A percentile compares a stretch with the other conserved stretches of the same genome.
Conservation (phyloP, 1,140 invertebrate genomes). For the Rhynchophorus ferrugineus region DNA sequence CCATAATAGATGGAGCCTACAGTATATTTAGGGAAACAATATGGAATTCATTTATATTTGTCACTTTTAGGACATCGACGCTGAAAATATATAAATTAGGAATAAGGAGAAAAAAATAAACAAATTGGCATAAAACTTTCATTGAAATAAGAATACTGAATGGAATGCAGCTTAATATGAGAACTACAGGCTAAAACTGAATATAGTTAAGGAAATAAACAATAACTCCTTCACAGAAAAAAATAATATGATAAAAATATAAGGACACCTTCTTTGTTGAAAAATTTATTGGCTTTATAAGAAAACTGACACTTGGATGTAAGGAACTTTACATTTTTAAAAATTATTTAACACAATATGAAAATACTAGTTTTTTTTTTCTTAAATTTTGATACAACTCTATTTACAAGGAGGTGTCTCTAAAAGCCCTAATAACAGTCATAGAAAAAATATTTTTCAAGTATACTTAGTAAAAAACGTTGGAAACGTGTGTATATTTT, state of each 20-base stretch:
- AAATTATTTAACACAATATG: constrained; percentile 6
- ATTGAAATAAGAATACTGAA: neutral
- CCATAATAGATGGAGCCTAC: no score
- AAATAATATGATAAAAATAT: constrained; percentile 1
- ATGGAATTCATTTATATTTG: no score
- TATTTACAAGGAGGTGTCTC: neutral
- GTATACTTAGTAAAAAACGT: neutral
- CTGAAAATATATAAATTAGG: no score
- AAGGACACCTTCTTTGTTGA: neutral
- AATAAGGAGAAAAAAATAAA: no score
- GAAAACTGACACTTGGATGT: constrained; percentile 10
- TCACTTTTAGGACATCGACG: no score
- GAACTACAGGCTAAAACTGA: neutral
- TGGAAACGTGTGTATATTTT: neutral
- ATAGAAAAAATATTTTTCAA: constrained; percentile 2
- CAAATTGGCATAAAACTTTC: no score
- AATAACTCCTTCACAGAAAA: neutral
- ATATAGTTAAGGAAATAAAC: neutral
- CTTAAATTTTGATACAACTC: neutral
- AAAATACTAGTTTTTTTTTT: constrained; percentile 9
- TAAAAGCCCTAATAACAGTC: constrained; percentile 3
- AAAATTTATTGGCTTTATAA: constrained; percentile 1
- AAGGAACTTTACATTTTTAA: constrained; percentile 6
- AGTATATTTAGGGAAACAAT: no score
- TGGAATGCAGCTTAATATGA: neutral